Percentiles rank a stretch among this genome's conserved stretches.
Conservation (phyloP, 2,888 invertebrate species). For the Troilus luridus region DNA sequence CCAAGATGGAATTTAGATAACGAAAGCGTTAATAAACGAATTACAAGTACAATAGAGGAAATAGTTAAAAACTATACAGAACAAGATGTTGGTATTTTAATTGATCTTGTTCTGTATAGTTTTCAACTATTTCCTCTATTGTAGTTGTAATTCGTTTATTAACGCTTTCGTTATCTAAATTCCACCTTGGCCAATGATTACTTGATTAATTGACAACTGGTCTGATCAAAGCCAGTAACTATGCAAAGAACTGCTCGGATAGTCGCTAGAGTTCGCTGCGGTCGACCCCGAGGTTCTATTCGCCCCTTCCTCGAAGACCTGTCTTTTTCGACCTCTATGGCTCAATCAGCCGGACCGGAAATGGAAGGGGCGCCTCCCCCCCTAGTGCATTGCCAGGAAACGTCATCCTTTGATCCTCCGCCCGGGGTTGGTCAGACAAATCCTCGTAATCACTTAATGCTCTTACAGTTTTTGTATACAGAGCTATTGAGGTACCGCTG, state of each 20-base stretch:
- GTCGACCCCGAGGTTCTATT: background rate
- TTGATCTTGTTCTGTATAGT: no score
- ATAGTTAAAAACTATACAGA: no score
- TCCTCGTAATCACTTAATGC: conserved; percentile 11
- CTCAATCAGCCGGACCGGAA: background rate
- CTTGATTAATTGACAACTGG: background rate
- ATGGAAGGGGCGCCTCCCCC: background rate
- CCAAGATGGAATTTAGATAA: background rate
- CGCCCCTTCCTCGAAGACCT: background rate
- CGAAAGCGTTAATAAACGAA: no score
- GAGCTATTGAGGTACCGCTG: background rate
- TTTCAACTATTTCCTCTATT: no score
- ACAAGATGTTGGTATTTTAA: no score
- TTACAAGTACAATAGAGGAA: no score
- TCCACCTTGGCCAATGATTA: background rate
- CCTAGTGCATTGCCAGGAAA: background rate
- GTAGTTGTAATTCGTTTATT: no score
- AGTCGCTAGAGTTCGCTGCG: background rate
- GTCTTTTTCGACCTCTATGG: background rate
- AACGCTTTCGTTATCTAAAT: background rate
- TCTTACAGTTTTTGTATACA: conserved; percentile 1
- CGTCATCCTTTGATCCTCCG: background rate
- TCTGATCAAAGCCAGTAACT: background rate
- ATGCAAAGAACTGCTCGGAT: background rate
- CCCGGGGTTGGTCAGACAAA: background rate